Base-by-base conservation (phyloP, 2,797 vertebrate genomes). In the Muscicapa striata region DNA sequence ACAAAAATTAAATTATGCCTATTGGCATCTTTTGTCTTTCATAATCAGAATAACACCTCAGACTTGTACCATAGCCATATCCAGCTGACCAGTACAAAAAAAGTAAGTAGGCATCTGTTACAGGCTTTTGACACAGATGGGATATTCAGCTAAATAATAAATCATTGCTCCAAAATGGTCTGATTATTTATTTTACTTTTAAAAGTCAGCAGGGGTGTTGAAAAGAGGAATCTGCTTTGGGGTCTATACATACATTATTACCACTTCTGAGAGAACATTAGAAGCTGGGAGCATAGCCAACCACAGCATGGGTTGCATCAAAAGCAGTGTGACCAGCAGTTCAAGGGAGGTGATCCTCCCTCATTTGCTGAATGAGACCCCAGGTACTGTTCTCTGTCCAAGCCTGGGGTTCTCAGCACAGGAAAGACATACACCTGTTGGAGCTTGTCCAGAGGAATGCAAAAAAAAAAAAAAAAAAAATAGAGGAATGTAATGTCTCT, bases 321-420 rank as follows among this genome's bases (percentile, higher is more conserved):
- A 58, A 58, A 75, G 13, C 15, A 19, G 7, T 7, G 1, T 13
- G 3, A 17, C 20, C 11, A 18, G 5, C 21, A 48, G 30, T 30
- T 69, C 8, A 6, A 64, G 15, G 29, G 21, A 90, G 34, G 34
- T 34, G 34, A 54, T 59, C 64, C 26, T 57, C 2, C 8, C 11
- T 27, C 26, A 8, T 20, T 38, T 1, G 0, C 20, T 68, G 5
- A 5, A 2, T 38, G 24, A 59, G 23, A 63, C 5, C 8, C 6
- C 15, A 16, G 7, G 5, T 32, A 11, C 3, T 26, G 6, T 30
- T 20, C 13, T 40, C 11, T 11, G 0, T 24, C 13, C 27, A 13
- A 4, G 8, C 64, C 10, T 74, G 34, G 13, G 15, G 4, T 5
- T 5, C 4, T 43, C 27, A 43, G 32, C 2, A 16, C 13, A 48